phyloP scores from a whole-genome alignment of 1,140 invertebrate species.

The Leptoteleia sp. region DNA sequence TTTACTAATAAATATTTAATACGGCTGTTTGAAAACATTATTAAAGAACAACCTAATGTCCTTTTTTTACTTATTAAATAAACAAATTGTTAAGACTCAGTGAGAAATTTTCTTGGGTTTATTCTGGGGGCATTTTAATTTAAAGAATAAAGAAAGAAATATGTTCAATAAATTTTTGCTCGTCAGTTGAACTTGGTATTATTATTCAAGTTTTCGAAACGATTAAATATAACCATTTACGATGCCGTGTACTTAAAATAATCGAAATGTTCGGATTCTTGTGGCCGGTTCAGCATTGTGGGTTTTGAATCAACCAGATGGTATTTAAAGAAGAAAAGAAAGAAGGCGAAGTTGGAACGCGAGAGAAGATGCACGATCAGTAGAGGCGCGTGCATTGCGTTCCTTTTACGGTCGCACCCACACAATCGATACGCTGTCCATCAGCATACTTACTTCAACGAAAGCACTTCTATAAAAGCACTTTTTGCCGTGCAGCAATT shows the following conservation, averaged over 20 bases:
- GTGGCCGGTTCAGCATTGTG: conserved; percentile 47
- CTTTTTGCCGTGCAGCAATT: conserved; percentile 74
- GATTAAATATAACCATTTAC: conserved; percentile 56
- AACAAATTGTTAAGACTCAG: too few relatives aligned
- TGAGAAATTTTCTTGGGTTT: too few relatives aligned
- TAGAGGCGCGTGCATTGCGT: conserved; percentile 69
- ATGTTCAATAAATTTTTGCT: too few relatives aligned
- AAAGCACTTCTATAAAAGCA: conserved; percentile 73
- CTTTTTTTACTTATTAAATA: too few relatives aligned
- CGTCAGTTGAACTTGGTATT: too few relatives aligned
- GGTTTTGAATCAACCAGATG: conserved; percentile 63
- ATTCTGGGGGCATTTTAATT: too few relatives aligned
- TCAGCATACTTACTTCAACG: conserved; percentile 68
- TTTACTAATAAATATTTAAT: too few relatives aligned
- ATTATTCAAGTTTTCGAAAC: too few relatives aligned
- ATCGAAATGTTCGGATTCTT: conserved; percentile 64
- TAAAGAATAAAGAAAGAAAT: too few relatives aligned
- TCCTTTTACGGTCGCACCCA: conserved; percentile 72
- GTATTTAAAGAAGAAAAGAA: conserved; percentile 34
- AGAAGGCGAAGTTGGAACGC: conserved; percentile 10
- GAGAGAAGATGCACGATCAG: conserved; percentile 35
- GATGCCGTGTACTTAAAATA: conserved; percentile 51
- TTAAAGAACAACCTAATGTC: too few relatives aligned
- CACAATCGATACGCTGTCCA: conserved; percentile 51
- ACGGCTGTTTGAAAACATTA: too few relatives aligned